Conservation (phyloP, 2,888 invertebrate species). For the Drosophila neotestacea region DNA sequence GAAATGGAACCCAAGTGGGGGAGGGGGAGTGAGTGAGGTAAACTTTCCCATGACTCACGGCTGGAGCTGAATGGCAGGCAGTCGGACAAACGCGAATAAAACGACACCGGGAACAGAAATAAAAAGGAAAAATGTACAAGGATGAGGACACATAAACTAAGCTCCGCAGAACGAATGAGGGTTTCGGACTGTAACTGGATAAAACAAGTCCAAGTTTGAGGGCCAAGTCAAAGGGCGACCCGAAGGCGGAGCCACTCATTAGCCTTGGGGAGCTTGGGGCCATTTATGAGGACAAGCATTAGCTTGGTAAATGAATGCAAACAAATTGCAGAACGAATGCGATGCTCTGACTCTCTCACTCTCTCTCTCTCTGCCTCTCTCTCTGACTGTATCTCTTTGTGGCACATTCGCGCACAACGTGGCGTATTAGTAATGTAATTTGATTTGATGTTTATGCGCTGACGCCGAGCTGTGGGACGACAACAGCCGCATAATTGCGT, state of each 20-base stretch:
- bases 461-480: slow-evolving; percentile 15
- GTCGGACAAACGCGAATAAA: slow-evolving; percentile 55
- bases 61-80: slow-evolving; percentile 35
- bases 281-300: slow-evolving; percentile 50
- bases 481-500: slow-evolving; percentile 64
- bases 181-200: slow-evolving; percentile 25
- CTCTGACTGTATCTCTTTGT: slow-evolving; percentile 10
- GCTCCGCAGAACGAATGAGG: slow-evolving; percentile 32
- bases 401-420: slow-evolving; percentile 55
- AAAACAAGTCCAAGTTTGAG: slow-evolving; percentile 5
- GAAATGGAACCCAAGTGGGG: slow-evolving; percentile 4
- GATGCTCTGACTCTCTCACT: slow-evolving; percentile 18
- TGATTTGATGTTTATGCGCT: slow-evolving; percentile 75
- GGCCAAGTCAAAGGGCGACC: slow-evolving; percentile 5
- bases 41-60: slow-evolving; percentile 63
- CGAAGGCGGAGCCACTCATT: slow-evolving; percentile 47
- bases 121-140: slow-evolving; percentile 30
- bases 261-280: slow-evolving; percentile 42
- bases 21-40: slow-evolving; percentile 8
- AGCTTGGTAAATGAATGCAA: slow-evolving; percentile 53
- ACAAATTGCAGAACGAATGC: slow-evolving; percentile 71
- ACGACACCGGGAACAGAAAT: slow-evolving; percentile 42
- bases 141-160: slow-evolving; percentile 24
- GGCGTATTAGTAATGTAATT: slow-evolving; percentile 77
- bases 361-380: not conserved